Percentiles rank a stretch among this genome's conserved stretches.
These are phyloP conservation scores for Pammene fasciana DNA, from an alignment of 2,888 invertebrate genomes.

Conservation along the genomic window DNA sequence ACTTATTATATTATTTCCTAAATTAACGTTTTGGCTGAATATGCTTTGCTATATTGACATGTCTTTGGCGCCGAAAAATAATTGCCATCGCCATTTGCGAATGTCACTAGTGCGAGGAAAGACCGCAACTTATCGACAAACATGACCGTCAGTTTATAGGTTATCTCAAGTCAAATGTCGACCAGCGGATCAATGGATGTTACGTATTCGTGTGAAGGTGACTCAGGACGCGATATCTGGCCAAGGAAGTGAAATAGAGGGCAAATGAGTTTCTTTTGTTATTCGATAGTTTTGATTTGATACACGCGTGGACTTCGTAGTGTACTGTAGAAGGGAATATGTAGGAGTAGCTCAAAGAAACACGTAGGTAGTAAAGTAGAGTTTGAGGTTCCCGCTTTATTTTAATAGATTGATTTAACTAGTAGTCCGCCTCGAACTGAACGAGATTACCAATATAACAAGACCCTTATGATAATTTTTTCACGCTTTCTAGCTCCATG, in stretches of 20 bases:
- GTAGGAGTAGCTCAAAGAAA: no score
- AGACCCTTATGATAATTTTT: no score
- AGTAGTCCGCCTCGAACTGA: no score
- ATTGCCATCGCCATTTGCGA: background rate
- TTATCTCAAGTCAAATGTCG: conserved; percentile 35
- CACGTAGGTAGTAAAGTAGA: no score
- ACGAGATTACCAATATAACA: no score
- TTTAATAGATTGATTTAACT: no score
- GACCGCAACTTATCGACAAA: conserved; percentile 36
- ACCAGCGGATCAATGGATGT: conserved; percentile 15
- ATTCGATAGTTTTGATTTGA: background rate
- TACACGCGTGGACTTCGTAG: conserved; percentile 5
- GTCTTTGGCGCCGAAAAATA: conserved; percentile 2
- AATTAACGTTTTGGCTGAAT: background rate
- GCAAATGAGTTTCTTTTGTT: conserved; percentile 44
- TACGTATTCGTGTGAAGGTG: conserved; percentile 42
- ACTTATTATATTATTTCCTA: background rate
- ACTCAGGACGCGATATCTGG: conserved; percentile 39
- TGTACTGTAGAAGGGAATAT: no score
- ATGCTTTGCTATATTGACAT: no score
- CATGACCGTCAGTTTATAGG: conserved; percentile 12
- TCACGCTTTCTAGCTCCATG: no score
- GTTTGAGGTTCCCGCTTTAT: no score
- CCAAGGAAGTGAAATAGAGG: conserved; percentile 64
- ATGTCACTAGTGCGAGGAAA: conserved; percentile 36